Base-by-base conservation (phyloP, 2,888 invertebrate genomes). In the Nomada ferruginata region DNA sequence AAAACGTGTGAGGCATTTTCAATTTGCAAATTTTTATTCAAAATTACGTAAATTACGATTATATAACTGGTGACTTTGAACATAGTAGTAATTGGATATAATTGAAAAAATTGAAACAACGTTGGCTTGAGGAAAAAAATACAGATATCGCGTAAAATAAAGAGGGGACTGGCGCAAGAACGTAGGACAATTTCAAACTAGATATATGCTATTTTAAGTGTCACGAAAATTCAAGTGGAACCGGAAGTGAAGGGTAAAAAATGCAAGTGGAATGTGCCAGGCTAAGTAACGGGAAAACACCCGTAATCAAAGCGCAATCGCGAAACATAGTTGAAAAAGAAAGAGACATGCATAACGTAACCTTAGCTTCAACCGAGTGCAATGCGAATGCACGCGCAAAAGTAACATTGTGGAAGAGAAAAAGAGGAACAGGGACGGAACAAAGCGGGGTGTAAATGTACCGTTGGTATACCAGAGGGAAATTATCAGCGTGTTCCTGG, bases 401-500 rank as follows among this genome's bases (percentile, higher is more conserved):
- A 82, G 66, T 70, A 79, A 50, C 55, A 70, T 59, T 50, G 66
- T 50, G 50, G 44, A 20, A 44, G 10, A 60, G 59, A 70, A 63
- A 3, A 18, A 52, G 7, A 65, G 18, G n/a, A 5, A 26, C 10
- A 36, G 15, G 4, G 10, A n/a, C 5, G 36, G 69, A 79, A 70
- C 60, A 36, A 79, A 79, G 70, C 60, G 50, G 29, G 47, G 70
- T 44, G 79, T 75, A 79, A 82, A 74, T 79, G 74, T 55, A 42
- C 60, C 59, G 73, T 36, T 55, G 60, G 63, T 70, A 47, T 70
- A 79, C 74, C 80, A 57, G 65, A 70, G 81, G 66, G 79, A 82
- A 82, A 82, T 82, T 75, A 74, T 79, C 75, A 20, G 64, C 79
- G 65, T 60, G 65, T 75, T 74, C 75, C 78, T 11, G 44, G 53